phyloP scores from a whole-genome alignment of 2,797 vertebrate genomes.

The Sorex maritimensis region DNA sequence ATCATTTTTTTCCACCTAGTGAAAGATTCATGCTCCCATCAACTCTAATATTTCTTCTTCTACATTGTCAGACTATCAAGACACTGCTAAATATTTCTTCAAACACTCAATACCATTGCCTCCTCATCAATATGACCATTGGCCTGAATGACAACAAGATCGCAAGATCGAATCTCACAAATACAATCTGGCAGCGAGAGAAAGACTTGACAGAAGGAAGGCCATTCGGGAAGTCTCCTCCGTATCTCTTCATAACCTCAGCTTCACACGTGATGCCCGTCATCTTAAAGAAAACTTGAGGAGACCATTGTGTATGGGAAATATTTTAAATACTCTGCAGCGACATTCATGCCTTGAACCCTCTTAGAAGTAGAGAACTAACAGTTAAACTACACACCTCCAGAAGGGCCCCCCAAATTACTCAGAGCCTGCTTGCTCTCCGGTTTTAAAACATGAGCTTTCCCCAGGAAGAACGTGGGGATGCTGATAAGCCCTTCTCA shows the following conservation, averaged over 20 bases:
- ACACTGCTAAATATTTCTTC: neutral
- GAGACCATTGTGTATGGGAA: neutral
- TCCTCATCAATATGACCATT: neutral
- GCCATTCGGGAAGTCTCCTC: neutral
- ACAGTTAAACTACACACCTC: conserved; percentile 63
- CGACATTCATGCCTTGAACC: neutral
- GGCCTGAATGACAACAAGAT: neutral
- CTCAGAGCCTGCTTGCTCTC: neutral
- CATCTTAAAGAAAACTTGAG: conserved; percentile 65
- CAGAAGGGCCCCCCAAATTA: conserved; percentile 19
- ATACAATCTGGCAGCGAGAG: neutral
- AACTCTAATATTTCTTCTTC: neutral
- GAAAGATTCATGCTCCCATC: no score
- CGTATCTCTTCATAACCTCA: neutral
- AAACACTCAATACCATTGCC: neutral
- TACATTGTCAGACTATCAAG: neutral
- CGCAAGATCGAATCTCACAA: neutral
- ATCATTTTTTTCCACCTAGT: neutral
- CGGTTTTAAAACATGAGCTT: conserved; percentile 23
- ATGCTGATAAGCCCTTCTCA: conserved; percentile 48
- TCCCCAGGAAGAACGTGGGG: conserved; percentile 20
- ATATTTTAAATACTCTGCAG: conserved; percentile 66
- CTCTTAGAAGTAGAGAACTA: conserved; percentile 76
- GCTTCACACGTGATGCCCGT: neutral
- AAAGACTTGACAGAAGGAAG: neutral